Base-by-base conservation (phyloP, 2,797 vertebrate species). In the Mormyrus hasselquistii region DNA sequence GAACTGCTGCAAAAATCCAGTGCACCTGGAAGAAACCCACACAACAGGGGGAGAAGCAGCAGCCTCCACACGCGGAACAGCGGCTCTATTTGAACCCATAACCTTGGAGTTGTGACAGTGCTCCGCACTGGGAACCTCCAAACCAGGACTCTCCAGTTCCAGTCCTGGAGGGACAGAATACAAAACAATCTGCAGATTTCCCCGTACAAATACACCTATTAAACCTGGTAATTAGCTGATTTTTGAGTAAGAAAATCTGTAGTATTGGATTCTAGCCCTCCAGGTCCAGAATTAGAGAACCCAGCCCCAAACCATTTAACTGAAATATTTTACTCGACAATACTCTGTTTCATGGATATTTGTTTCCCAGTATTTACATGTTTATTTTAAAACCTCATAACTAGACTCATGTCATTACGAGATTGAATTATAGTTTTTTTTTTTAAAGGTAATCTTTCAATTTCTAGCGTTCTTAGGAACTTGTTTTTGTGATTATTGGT, bases 401-500 rank as follows among this genome's bases (percentile, higher is more conserved):
- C 73, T 79, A 44, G 7, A 79, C 73, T 79, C 41, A 7, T 79
- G 73, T n/a, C 14, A 29, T 65, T 65, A 65, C 22, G 29, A 9
- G 34, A 79, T 44, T 47, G 19, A 79, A 79, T 38, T 73, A 5
- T 73, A 73, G 14, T 41, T 79, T 62, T 9, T 22, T 9, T 22
- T 19, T 9, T 65, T 29, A 41, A 44, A 44, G 73, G 19, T 44
- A 2, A n/a, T 41, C 38, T 44, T 44, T 44, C 19, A 47, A 79
- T 79, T 79, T 79, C 73, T n/a, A 44, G 4, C 8, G 16, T 44
- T 44, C 29, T 44, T 44, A 79, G 73, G 38, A 19, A 44, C 7
- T n/a, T 79, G 73, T 44, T 79, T 79, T 79, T 79, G 7, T 79
- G 41, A 79, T 44, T 44, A 79, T 79, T 79, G 73, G 73, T 79